A percentile compares a stretch with the other conserved stretches of the same genome.
Conservation (phyloP, 2,797 vertebrate genomes). For the Bucorvus abyssinicus region DNA sequence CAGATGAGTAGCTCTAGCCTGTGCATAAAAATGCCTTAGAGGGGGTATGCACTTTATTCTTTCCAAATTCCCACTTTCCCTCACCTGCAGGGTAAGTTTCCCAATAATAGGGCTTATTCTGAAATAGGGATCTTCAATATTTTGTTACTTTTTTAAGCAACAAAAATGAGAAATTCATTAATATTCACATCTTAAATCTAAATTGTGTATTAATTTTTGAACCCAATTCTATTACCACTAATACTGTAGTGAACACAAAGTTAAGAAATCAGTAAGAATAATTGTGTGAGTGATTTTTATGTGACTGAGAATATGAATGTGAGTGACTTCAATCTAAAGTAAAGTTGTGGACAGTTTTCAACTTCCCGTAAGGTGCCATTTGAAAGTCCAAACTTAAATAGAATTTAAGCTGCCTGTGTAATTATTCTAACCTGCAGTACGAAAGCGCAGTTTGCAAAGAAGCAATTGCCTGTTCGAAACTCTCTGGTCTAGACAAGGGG, state of each 20-base stretch:
- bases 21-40: neutral
- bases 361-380: neutral
- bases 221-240: neutral
- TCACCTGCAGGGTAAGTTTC: neutral
- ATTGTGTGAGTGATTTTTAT: neutral
- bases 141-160: neutral
- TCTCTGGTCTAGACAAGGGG: neutral
- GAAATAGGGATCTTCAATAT: neutral
- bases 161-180: neutral
- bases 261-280: neutral
- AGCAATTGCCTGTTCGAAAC: neutral
- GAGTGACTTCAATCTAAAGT: neutral
- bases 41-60: neutral
- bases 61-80: neutral
- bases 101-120: neutral
- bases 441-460: neutral
- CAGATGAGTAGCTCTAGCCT: neutral
- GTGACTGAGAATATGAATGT: neutral
- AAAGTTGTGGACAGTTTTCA: neutral
- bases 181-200: neutral
- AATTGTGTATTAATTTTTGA: neutral
- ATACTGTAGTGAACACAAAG: neutral
- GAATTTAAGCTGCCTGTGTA: neutral
- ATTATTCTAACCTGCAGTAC: neutral
- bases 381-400: neutral